These are phyloP conservation scores for Leptothorax acervorum DNA, from an alignment of 2,888 invertebrate species.

Conservation along the genomic window DNA sequence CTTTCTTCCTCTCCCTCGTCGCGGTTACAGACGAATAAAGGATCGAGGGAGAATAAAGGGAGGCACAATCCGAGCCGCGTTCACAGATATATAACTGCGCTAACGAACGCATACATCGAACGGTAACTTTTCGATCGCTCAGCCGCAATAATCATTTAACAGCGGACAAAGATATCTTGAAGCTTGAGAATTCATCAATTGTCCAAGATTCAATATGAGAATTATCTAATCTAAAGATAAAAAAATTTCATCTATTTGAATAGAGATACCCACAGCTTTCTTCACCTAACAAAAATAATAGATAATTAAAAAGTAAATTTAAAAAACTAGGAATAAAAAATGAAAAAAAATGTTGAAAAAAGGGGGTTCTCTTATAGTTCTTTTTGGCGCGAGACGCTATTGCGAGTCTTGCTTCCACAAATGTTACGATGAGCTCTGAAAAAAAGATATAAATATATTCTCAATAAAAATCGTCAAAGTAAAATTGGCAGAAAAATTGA, in stretches of 20 bases:
- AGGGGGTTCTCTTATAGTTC: too few species aligned
- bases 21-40: constrained; percentile 44
- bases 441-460: not conserved
- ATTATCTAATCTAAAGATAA: not conserved
- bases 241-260: not conserved
- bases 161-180: not conserved
- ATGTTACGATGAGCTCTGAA: not conserved
- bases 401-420: too few species aligned
- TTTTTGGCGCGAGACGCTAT: not conserved
- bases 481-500: not conserved
- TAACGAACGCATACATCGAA: constrained; percentile 12
- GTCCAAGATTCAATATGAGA: not conserved
- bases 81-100: constrained; percentile 51
- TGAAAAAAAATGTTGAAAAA: too few species aligned
- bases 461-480: not conserved
- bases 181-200: not conserved
- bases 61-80: constrained; percentile 18
- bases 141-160: not conserved
- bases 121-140: constrained; percentile 17
- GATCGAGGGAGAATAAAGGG: constrained; percentile 44
- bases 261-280: not conserved
- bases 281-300: not conserved
- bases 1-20: constrained; percentile 50
- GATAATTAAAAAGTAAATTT: not conserved
- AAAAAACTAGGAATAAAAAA: not conserved